Evolutionary conservation across 2,888 invertebrate species (phyloP), one percentile per base, ranked within the genome.

Genomic region (Apeira syringaria): DNA sequence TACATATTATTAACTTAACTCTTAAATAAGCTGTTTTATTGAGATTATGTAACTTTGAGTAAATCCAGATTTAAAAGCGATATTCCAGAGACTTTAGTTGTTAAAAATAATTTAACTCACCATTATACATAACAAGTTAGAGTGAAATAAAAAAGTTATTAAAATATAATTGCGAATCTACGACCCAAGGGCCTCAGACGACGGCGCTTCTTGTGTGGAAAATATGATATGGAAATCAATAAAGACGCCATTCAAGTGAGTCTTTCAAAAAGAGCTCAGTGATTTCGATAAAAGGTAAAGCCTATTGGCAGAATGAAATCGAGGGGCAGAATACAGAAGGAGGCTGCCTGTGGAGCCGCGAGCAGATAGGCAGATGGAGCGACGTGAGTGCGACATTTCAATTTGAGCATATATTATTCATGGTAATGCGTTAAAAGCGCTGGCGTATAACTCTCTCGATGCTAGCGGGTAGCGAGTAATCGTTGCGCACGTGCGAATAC

Each of bases 351-450:
- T 34, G 61, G 68, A 68, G 68, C 55, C 60, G 65, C 59, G 60
- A 66, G 67, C 68, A 82, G 84, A 84, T 78, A 82, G 85, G 81
- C 79, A 73, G 75, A 67, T 66, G 68, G 77, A 80, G 80, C 80
- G 80, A 81, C 80, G 72, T 74, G 84, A 85, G 85, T 83, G 80
- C 88, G 88, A 86, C 86, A 84, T 87, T 87, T 88, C 89, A 89
- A 88, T 89, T 87, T 87, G 80, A 77, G 80, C 70, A 83, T 89
- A 87, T 89, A 85, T 88, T 88, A 89, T 88, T 87, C 88, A 89
- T 81, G 86, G 85, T 88, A 89, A 87, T 87, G 82, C 87, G 86
- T 86, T 89, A 86, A 86, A 87, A 89, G 87, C 86, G 75, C 76
- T 67, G 71, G 72, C 82, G 78, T 76, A 80, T 78, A 76, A 79